These are phyloP conservation scores for Cercopithecus neglectus DNA, from an alignment of 2,797 vertebrate genomes.

Conservation along the genomic window DNA sequence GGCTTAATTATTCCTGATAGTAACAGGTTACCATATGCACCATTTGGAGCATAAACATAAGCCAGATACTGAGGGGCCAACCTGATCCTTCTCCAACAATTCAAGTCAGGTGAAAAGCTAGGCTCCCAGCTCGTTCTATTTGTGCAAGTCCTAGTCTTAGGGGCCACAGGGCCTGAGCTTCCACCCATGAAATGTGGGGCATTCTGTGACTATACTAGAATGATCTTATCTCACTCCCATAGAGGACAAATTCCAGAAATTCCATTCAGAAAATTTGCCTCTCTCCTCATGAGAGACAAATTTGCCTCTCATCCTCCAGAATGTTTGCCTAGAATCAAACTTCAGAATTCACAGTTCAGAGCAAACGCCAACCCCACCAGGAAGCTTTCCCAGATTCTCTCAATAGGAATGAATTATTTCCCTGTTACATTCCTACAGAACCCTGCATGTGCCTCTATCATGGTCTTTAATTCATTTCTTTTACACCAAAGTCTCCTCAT, in stretches of 20 bases:
- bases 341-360: conserved; percentile 34
- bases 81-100: conserved; percentile 30
- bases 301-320: conserved; percentile 16
- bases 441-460: background rate
- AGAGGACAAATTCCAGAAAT: background rate
- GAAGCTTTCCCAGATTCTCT: background rate
- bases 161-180: background rate
- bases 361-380: background rate
- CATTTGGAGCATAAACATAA: conserved; percentile 27
- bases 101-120: background rate
- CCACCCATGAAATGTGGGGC: background rate
- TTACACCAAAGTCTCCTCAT: background rate
- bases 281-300: background rate
- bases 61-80: conserved; percentile 25
- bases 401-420: background rate
- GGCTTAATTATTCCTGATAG: conserved; percentile 54
- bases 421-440: background rate
- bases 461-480: background rate
- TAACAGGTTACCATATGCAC: conserved; percentile 36
- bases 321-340: background rate
- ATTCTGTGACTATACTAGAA: background rate
- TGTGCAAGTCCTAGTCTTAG: background rate
- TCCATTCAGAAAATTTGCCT: background rate
- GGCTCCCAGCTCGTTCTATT: background rate
- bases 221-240: background rate